Evolutionary conservation across 2,113 vertebrate species (phyloP), one percentile per base, ranked within the genome.

Genomic region (Lutjanus erythropterus): DNA sequence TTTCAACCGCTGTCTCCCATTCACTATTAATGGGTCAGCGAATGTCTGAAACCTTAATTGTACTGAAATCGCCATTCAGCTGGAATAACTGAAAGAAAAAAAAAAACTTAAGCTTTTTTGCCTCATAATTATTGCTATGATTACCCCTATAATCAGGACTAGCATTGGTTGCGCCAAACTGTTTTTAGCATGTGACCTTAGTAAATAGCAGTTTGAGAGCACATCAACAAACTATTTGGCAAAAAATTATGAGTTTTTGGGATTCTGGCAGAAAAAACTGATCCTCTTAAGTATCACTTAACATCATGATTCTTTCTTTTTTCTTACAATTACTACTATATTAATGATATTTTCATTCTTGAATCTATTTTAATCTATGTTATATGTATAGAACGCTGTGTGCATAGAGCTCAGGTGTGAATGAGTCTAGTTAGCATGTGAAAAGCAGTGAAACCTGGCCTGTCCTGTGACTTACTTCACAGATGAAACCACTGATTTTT

Each of bases 191-290:
- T 64, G 25, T 35, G 9, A 84, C 18, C 27, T 6, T 21, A 61
- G 47, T 73, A 83, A 71, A 80, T 59, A 73, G 59, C 67, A 80
- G 31, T 65, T 65, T 64, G 27, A 37, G 55, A 42, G 41, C 25
- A 6, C 19, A 71, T 49, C 27, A 10, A 33, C 15, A 41, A 61
- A 49, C 25, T 19, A n/a, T 31, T 77, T 18, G 39, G 16, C 15
- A 66, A 37, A 64, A 16, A 85, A 74, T 86, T 58, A 75, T 56
- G 81, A 78, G 66, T 55, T 50, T 72, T 69, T 74, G 74, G 80
- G 64, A n/a, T n/a, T n/a, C n/a, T n/a, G n/a, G n/a, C n/a, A n/a
- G n/a, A n/a, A n/a, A n/a, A n/a, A n/a, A n/a, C n/a, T n/a, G n/a
- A n/a, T n/a, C n/a, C n/a, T n/a, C n/a, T n/a, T n/a, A n/a, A n/a